Base-by-base conservation (phyloP, 2,113 vertebrate genomes). In the Psittacara wagleri region DNA sequence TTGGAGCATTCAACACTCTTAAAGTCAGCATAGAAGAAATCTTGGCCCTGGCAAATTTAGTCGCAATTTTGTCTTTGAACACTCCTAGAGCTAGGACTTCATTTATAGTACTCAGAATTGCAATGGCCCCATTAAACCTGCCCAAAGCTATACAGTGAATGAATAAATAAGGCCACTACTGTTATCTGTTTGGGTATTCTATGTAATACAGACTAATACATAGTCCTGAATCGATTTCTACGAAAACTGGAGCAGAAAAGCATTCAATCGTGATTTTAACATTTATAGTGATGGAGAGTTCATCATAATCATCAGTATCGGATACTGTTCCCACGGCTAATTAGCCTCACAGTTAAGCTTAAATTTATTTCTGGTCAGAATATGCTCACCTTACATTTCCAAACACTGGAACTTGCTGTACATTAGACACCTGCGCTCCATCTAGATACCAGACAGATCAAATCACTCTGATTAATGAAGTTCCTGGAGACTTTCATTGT, bases 281-380 rank as follows among this genome's bases (percentile, higher is more conserved):
- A 35, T 69, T 87, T 85, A n/a, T 52, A 79, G 59, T 44, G 28
- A 87, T 7, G 6, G 33, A 54, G n/a, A 52, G 29, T 13, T 66
- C 70, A 66, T n/a, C 15, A 16, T 57, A 86, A 63, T 86, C 51
- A 20, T 75, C 86, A 89, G 13, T 25, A 84, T 43, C 51, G 66
- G 66, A 61, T 33, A 54, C n/a, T 41, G 17, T 23, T 73, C 44
- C 74, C 31, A 27, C 15, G 13, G 39, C 15, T 92, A 95, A 86
- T 83, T 76, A 89, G 17, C 52, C 52, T n/a, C 44, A 85, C 35
- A 49, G 74, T 66, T 90, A 87, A 95, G 66, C 19, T 41, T 86
- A 15, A n/a, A 72, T 82, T 85, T 73, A 66, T 87, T 85, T 91
- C 74, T 95, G 44, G n/a, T 85, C 84, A 94, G 52, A 85, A 79